These are phyloP conservation scores for Steatocranus sp. DNA, from an alignment of 2,797 vertebrate genomes.

Conservation along the genomic window DNA sequence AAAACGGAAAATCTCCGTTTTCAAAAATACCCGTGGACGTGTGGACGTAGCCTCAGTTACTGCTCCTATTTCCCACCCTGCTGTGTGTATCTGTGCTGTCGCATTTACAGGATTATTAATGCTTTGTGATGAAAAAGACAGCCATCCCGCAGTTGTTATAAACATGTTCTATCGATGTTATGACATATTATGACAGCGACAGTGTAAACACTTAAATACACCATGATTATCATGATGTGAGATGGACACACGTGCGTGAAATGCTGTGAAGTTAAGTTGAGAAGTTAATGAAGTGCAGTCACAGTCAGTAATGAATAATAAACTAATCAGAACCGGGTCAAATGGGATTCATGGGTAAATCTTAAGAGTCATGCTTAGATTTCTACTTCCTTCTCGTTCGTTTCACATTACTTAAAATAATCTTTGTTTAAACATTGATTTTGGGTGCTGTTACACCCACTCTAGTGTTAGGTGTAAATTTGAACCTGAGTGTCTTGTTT, in stretches of 20 bases:
- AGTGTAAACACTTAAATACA: conserved; percentile 3
- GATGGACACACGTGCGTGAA: not conserved
- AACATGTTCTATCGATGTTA: not conserved
- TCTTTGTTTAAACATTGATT: not conserved
- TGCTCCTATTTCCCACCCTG: too few relatives aligned
- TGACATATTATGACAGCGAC: not conserved
- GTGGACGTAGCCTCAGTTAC: too few relatives aligned
- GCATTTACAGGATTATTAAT: conserved; percentile 48
- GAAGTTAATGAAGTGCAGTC: not conserved
- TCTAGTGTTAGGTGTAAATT: not conserved
- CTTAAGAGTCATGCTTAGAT: not conserved
- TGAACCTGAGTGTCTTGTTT: not conserved
- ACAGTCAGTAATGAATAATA: not conserved
- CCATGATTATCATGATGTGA: conserved; percentile 25
- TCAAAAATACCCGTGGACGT: too few relatives aligned
- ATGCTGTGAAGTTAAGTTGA: conserved; percentile 1
- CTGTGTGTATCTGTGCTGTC: not conserved
- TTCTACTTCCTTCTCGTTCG: not conserved
- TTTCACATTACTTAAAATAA: not conserved
- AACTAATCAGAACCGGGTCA: not conserved
- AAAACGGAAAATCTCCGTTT: too few relatives aligned
- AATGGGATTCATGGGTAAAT: not conserved
- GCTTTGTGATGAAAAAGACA: conserved; percentile 7
- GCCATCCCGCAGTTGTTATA: conserved; percentile 26
- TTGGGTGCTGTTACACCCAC: rapidly evolving